Base-by-base conservation (phyloP, 2,888 invertebrate species). In the Chalcis sispes region DNA sequence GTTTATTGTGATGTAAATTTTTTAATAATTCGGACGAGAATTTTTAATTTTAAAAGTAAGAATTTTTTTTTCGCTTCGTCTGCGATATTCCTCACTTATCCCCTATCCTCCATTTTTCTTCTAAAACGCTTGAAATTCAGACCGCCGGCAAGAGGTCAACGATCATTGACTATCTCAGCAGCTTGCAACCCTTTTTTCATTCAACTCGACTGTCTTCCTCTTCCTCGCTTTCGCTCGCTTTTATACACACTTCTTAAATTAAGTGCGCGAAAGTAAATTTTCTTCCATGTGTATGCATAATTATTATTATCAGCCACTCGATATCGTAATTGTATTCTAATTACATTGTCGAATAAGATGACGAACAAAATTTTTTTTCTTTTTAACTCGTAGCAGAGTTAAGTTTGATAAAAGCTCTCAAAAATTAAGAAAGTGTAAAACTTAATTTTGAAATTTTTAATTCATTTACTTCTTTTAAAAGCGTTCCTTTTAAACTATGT, bases 61-160 rank as follows among this genome's bases (percentile, higher is more conserved):
- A 66, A 48, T 29, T 64, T 65, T 46, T 36, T 48, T 18, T 46
- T 10, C 0, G 1, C 1, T 25, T 23, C 50, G n/a, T 23, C 15
- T 29, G 20, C 56, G 27, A 54, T 42, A 66, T 59, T 48, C 46
- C 50, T 1, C 10, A 29, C 40, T 52, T 25, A 48, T 52, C 32
- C 69, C 66, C 29, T 48, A 40, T 59, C 46, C 40, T 58, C 54
- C 54, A 66, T 46, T 72, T 62, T 64, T 56, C 36, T 65, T 25
- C 59, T 46, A 20, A 23, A 54, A 56, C 56, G 75, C 70, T 72
- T 27, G 66, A 72, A 72, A 76, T 76, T 76, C 72, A 62, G 72
- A 54, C 13, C 66, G 62, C 8, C 52, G 20, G 25, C 32, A 27
- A n/a, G 62, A 62, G 75, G 76, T 72, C 76, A 72, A 76, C 48